Evolutionary conservation across 2,888 invertebrate species (phyloP).

Genomic region (Spodoptera picta): DNA sequence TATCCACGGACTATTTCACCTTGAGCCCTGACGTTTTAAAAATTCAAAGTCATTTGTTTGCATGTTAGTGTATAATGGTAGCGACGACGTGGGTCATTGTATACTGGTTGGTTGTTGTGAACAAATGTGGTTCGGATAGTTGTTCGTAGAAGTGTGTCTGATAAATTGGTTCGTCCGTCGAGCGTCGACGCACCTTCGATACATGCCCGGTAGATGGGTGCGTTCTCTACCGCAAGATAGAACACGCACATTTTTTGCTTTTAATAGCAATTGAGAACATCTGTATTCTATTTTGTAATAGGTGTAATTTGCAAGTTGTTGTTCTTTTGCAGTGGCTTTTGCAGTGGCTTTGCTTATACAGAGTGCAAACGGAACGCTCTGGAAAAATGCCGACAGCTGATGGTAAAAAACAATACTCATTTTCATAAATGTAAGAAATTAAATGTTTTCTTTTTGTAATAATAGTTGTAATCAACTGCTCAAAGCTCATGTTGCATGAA

Average conservation of each 20-base stretch:
- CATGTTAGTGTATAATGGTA: conserved; percentile 38
- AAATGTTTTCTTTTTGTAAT: too few relatives aligned
- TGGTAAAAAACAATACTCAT: too few relatives aligned
- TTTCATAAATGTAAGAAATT: too few relatives aligned
- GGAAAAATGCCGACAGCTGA: too few relatives aligned
- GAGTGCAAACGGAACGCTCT: too few relatives aligned
- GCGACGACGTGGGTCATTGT: conserved; percentile 38
- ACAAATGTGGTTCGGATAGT: conserved; percentile 68
- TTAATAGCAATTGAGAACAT: neutral
- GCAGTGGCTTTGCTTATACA: too few relatives aligned
- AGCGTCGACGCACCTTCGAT: conserved; percentile 53
- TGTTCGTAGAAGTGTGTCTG: conserved; percentile 68
- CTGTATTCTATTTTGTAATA: too few relatives aligned
- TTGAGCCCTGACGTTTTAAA: conserved; percentile 39
- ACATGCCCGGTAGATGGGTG: conserved; percentile 45
- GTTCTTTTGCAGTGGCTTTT: too few relatives aligned
- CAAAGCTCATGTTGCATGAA: too few relatives aligned
- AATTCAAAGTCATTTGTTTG: conserved; percentile 40
- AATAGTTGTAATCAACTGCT: too few relatives aligned
- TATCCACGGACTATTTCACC: conserved; percentile 41
- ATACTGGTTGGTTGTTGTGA: conserved; percentile 53
- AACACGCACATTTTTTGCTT: conserved; percentile 32
- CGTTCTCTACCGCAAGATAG: conserved; percentile 41
- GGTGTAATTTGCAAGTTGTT: too few relatives aligned
- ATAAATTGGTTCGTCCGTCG: conserved; percentile 70